Evolutionary conservation across 2,888 invertebrate species (phyloP), one percentile per base, ranked within the genome.

Genomic region (Allygus modestus): DNA sequence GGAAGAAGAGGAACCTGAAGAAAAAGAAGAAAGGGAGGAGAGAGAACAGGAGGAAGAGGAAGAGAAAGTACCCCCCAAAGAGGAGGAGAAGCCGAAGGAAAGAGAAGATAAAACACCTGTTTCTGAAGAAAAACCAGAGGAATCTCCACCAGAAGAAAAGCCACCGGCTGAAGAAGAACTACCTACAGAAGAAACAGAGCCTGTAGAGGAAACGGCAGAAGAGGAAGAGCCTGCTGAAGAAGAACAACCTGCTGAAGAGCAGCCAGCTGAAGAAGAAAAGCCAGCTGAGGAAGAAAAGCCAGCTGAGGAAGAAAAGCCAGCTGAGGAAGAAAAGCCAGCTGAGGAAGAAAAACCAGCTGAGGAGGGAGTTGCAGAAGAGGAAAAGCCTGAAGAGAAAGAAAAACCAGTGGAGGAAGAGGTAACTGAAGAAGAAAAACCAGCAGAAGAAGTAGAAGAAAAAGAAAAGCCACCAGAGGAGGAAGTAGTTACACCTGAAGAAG

Each of bases 11-110:
- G 28, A 31, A 54, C 37, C 58, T 37, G 54, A 28, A 43, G 84
- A 84, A 84, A 83, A 86, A n/a, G 86, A 86, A 23, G 54, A 73
- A 23, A 46, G 54, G 20, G 51, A 71, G 28, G 28, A 71, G 54
- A 12, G 0, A 41, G 65, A 79, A 65, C 33, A 75, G n/a, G 28
- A 65, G 31, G 31, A 31, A 5, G 4, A 65, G 28, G 5, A 2
- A 77, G 15, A 43, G n/a, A 15, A 31, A 17, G 51, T 26, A 79
- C 20, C 1, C 4, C n/a, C 7, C 1, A 4, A 9, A 23, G 12
- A 9, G 4, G 23, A 20, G 12, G 75, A 75, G 23, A 23, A 20
- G n/a, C 41, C 75, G n/a, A 2, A 7, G 4, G 75, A 75, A 23
- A 41, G 20, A 12, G 54, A 43, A n/a, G n/a, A n/a, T n/a, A n/a